A percentile compares a stretch with the other conserved stretches of the same genome.
Conservation (phyloP, 2,888 invertebrate genomes). For the Dryobota labecula region DNA sequence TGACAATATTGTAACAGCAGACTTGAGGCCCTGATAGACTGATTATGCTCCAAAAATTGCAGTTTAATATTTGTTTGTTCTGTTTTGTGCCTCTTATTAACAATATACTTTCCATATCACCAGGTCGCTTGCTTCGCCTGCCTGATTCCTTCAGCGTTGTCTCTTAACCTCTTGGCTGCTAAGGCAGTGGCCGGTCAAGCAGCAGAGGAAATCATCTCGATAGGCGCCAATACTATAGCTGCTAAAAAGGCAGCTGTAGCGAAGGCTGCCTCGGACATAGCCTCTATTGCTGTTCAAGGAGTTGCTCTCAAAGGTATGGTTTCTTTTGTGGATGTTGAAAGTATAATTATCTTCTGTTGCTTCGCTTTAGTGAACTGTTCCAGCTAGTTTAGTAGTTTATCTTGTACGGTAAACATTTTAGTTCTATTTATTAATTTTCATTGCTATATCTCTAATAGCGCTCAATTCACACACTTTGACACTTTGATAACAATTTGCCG, state of each 20-base stretch:
- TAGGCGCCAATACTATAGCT: constrained; percentile 3
- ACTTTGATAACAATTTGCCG: too few relatives aligned
- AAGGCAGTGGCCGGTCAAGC: constrained; percentile 28
- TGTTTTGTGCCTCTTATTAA: not conserved
- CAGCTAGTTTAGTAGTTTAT: too few relatives aligned
- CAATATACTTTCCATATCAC: too few relatives aligned
- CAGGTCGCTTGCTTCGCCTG: constrained; percentile 77
- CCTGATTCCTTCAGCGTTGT: constrained; percentile 66
- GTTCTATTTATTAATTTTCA: not conserved
- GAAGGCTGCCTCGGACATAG: constrained; percentile 43
- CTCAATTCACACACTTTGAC: too few relatives aligned
- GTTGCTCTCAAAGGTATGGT: constrained; percentile 43
- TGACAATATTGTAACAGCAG: too few relatives aligned
- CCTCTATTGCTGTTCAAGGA: constrained; percentile 27
- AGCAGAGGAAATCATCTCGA: constrained; percentile 4
- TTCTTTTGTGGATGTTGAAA: not conserved
- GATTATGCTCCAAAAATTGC: too few relatives aligned
- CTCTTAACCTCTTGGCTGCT: constrained; percentile 32
- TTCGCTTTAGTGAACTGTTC: too few relatives aligned
- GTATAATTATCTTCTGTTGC: not conserved
- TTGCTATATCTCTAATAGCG: not conserved
- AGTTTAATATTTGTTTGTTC: too few relatives aligned
- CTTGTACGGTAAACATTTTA: not conserved
- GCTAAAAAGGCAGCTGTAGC: constrained; percentile 36
- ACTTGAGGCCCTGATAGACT: too few relatives aligned